Base-by-base conservation (phyloP, 2,113 vertebrate species). In the Onychostoma macrolepis region DNA sequence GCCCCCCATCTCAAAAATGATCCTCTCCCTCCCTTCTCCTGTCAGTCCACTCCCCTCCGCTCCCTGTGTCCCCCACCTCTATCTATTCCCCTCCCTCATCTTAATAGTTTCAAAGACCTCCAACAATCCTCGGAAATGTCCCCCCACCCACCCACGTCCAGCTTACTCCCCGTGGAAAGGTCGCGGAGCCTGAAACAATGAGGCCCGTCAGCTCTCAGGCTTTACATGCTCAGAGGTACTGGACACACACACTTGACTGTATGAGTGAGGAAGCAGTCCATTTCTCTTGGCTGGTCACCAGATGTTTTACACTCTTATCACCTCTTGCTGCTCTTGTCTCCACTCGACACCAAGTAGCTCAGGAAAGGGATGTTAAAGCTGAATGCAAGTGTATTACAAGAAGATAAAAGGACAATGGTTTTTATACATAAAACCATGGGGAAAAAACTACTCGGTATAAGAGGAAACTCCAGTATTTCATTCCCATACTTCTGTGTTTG, bases 51-150 rank as follows among this genome's bases (percentile, higher is more conserved):
- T 72, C 78, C 85, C 77, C 79, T 4, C 75, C 8, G 56, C 10
- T 61, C 24, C 53, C 56, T 61, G 56, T 10, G 56, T 56, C 74
- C 36, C 76, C 26, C 30, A 41, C 67, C 83, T 58, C 79, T 78
- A 79, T 43, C 56, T 15, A 10, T 61, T 85, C 45, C 45, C 72
- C 38, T 83, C 84, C 43, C 87, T 74, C 67, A 80, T 76, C 84
- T 43, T 84, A 83, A 90, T 79, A 82, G 82, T 91, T 92, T 90
- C 86, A 92, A 90, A 91, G 86, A 87, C 86, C 87, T 86, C 9
- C 83, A 93, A 94, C 94, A 95, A 95, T 95, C 87, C 90, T 91
- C 90, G 93, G 93, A 95, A 94, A 91, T 89, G 88, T 85, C 78
- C 78, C 86, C 89, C 75, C 91, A n/a, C 88, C 5, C 85, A 69